Percentiles rank a stretch among this genome's conserved stretches.
phyloP scores from a whole-genome alignment of 2,888 invertebrate genomes.

The Yponomeuta sedellus region DNA sequence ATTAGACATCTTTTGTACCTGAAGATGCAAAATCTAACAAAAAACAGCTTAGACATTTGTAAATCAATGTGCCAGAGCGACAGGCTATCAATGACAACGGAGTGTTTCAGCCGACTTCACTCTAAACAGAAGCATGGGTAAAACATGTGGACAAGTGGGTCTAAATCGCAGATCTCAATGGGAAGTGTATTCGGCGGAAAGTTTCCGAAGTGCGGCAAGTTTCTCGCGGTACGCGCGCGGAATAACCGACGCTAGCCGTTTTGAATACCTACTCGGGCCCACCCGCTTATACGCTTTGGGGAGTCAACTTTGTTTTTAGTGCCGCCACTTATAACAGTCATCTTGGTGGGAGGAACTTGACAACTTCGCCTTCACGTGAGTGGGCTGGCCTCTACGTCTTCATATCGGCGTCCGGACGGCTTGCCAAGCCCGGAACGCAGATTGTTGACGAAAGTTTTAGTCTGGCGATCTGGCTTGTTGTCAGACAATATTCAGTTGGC shows the following conservation, averaged over 20 bases:
- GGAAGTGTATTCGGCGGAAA: conserved; percentile 2
- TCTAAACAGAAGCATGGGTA: background rate
- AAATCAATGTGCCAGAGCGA: no score
- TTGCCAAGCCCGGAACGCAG: background rate
- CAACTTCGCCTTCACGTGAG: background rate
- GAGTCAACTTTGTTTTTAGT: conserved; percentile 1
- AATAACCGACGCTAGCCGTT: conserved; percentile 1
- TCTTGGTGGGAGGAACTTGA: background rate
- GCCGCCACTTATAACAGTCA: background rate
- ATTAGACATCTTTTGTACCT: no score
- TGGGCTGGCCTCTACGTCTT: background rate
- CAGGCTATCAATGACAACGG: no score
- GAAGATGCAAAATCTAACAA: no score
- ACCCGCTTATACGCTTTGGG: background rate
- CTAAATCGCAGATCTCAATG: background rate
- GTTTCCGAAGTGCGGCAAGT: conserved; percentile 2
- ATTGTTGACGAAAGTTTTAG: no score
- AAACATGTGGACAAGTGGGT: background rate
- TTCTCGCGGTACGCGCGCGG: background rate
- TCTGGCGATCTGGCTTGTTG: no score
- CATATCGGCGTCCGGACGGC: background rate
- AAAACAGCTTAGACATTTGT: no score
- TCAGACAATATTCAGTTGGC: no score
- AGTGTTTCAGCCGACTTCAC: no score
- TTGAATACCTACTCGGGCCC: background rate